These are phyloP conservation scores for Odocoileus hemionus DNA, from an alignment of 2,113 vertebrate genomes.

Conservation along the genomic window DNA sequence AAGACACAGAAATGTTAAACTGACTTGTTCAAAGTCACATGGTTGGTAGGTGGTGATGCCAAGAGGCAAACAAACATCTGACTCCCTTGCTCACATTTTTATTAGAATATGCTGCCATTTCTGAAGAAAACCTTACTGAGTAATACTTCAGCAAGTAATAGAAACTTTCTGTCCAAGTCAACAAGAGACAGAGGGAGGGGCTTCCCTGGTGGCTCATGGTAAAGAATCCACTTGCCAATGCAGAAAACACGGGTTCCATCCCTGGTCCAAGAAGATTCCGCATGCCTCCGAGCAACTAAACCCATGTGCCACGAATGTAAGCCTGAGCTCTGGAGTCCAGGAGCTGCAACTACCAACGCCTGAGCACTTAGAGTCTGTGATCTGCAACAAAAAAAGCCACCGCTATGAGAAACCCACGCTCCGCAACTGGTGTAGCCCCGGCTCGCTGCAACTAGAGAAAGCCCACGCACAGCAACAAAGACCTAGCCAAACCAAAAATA, in stretches of 20 bases:
- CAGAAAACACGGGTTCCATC: background rate
- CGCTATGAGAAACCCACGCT: fast-evolving
- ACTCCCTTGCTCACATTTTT: background rate
- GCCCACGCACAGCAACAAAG: background rate
- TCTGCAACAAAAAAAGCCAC: background rate
- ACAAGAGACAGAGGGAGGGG: background rate
- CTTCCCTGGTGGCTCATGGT: background rate
- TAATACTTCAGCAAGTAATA: background rate
- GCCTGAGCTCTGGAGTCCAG: background rate
- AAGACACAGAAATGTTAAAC: background rate
- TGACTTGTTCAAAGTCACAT: background rate
- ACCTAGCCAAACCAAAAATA: background rate
- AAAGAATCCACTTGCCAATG: background rate
- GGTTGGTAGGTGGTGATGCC: background rate
- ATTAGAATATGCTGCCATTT: background rate
- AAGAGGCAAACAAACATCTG: background rate
- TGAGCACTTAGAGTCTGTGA: background rate
- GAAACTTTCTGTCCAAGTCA: background rate
- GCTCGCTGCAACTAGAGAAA: background rate
- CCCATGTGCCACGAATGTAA: background rate
- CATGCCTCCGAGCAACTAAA: background rate
- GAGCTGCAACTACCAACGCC: background rate
- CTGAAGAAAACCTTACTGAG: background rate
- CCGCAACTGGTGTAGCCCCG: background rate
- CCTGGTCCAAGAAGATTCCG: background rate